Percentiles rank a stretch among this genome's conserved stretches.
phyloP scores from a whole-genome alignment of 2,113 vertebrate species.

The Austrofundulus limnaeus region DNA sequence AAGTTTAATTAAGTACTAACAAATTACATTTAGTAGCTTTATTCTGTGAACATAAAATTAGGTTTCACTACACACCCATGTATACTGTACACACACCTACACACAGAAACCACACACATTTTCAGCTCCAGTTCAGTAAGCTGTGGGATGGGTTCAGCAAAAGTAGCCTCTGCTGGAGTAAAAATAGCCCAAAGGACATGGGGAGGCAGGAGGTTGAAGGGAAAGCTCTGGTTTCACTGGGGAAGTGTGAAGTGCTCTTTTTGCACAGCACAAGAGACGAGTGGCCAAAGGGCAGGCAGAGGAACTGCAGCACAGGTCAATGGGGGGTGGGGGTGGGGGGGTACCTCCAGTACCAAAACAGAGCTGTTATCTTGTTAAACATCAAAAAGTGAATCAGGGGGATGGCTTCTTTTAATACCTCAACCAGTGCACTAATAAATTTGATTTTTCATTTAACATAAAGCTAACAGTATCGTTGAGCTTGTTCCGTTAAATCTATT shows the following conservation, averaged over 20 bases:
- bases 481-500: no score
- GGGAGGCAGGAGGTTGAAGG: constrained; percentile 59
- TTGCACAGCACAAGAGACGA: constrained; percentile 51
- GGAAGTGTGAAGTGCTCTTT: constrained; percentile 64
- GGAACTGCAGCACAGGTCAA: constrained; percentile 43
- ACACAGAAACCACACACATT: constrained; percentile 18
- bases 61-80: constrained; percentile 17
- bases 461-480: not conserved
- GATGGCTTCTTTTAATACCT: not conserved
- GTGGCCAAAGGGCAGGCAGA: constrained; percentile 42
- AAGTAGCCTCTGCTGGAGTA: constrained; percentile 61
- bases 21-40: constrained; percentile 6
- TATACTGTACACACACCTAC: constrained; percentile 4
- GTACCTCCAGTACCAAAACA: constrained; percentile 57
- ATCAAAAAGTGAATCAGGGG: not conserved
- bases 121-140: constrained; percentile 42
- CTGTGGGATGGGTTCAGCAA: constrained; percentile 63
- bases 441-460: not conserved
- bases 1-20: not conserved
- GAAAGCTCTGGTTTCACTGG: constrained; percentile 76
- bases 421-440: not conserved
- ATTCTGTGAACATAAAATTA: constrained; percentile 2
- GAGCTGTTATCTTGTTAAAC: constrained; percentile 23
- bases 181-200: constrained; percentile 77
- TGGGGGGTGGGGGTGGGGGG: no score